Base-by-base conservation (phyloP, 1,140 invertebrate genomes). In the Branchinecta lindahli region DNA sequence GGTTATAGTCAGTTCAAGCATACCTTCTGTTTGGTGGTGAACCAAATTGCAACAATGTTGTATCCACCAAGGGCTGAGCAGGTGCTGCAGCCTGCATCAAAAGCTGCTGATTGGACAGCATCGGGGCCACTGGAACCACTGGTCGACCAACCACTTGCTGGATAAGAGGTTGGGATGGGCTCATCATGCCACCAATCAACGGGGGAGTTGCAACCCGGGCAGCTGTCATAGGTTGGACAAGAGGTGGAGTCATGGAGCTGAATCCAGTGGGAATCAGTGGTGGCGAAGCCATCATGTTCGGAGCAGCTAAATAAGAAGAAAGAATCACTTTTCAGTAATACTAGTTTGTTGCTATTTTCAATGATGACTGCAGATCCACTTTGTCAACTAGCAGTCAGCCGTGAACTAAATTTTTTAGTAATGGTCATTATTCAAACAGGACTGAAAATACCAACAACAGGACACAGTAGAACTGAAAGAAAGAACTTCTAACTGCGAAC, bases 41-140 rank as follows among this genome's bases (percentile, higher is more conserved):
- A 45, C 7, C 61, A 47, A 45, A 66, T n/a, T n/a, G 61, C 47
- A 18, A 44, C 66, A 67, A 61, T 18, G 45, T 66, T 52, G 77
- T 77, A 74, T 80, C 80, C 72, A 81, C 76, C 72, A 79, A 77
- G 47, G 75, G 75, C 21, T 74, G 75, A 67, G 73, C 74, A 47
- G 75, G 72, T 45, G 75, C 68, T 46, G 77, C 72, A 70, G 76
- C 70, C 68, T 77, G 72, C 68, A 75, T 75, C 12, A 72, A 74
- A 66, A 69, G 69, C 66, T 66, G 73, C 47, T 46, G 72, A 73
- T 70, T 73, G 73, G 44, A 46, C 67, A 66, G 10, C 44, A 74
- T 72, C 20, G 74, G 72, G 21, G 66, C 72, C 77, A 75, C 71
- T 77, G 77, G 46, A 75, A 73, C 70, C 46, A 74, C 33, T 46